These are phyloP conservation scores for Columba livia DNA, from an alignment of 2,113 vertebrate genomes.

Conservation along the genomic window DNA sequence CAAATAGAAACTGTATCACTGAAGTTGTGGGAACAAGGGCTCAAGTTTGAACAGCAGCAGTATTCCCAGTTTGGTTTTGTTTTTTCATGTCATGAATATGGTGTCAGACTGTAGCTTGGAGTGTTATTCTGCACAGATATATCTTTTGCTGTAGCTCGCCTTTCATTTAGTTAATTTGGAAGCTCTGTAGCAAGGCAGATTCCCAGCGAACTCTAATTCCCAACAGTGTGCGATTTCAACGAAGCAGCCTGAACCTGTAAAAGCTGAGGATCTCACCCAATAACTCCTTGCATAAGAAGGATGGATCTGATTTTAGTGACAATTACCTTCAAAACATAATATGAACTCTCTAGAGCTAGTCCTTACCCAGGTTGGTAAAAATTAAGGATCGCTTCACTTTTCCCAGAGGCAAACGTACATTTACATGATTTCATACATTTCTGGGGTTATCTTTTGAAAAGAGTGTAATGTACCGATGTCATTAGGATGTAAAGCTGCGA, in stretches of 20 bases:
- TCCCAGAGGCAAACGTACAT: not conserved
- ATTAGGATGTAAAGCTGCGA: not conserved
- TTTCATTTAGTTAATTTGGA: not conserved
- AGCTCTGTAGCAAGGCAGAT: not conserved
- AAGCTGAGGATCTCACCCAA: not conserved
- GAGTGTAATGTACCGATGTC: not conserved
- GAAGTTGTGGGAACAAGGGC: not conserved
- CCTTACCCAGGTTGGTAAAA: not conserved
- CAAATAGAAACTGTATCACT: not conserved
- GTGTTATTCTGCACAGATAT: not conserved
- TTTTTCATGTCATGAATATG: not conserved
- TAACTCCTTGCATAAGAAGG: not conserved
- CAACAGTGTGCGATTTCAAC: not conserved
- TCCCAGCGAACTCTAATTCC: not conserved
- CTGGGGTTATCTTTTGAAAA: not conserved
- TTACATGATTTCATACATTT: not conserved
- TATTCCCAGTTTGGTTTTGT: not conserved
- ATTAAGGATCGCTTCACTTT: not conserved
- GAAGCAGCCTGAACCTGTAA: not conserved
- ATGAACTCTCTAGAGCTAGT: not conserved
- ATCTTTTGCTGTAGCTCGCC: rapidly evolving
- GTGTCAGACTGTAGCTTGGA: not conserved
- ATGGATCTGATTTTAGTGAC: not conserved
- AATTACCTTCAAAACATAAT: not conserved
- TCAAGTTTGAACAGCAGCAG: not conserved